phyloP scores from a whole-genome alignment of 35 echinoderm and acorn worm genomes.

The Diadema setosum region DNA sequence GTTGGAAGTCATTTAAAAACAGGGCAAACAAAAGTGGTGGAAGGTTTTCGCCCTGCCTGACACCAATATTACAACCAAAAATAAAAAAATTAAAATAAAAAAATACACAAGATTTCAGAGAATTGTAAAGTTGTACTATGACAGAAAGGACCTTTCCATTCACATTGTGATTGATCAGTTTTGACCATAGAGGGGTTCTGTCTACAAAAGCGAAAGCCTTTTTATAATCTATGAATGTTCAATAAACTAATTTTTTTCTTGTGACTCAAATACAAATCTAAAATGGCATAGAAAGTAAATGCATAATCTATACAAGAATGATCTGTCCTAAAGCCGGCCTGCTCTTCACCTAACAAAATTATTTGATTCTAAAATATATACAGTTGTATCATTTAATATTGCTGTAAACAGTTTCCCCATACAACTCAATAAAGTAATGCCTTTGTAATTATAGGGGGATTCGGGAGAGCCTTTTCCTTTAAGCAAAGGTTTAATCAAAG shows the following conservation, averaged over 20 bases:
- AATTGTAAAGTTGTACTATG: constrained; percentile 47
- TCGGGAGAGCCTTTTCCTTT: neutral
- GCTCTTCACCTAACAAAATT: neutral
- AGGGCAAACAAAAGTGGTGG: neutral
- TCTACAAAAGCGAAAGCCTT: constrained; percentile 60
- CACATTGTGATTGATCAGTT: constrained; percentile 35
- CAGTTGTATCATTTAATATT: neutral
- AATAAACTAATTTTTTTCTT: neutral
- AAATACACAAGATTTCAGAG: constrained; percentile 58
- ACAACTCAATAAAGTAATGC: neutral
- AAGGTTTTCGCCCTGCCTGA: neutral
- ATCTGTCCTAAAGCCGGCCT: neutral
- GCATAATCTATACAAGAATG: neutral
- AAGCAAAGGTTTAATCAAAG: neutral
- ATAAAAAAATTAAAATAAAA: too few species aligned
- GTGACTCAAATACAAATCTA: neutral
- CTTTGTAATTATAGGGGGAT: neutral
- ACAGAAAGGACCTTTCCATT: constrained; percentile 68
- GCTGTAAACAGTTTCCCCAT: neutral
- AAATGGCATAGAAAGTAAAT: neutral
- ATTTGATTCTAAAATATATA: neutral
- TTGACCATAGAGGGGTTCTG: constrained; percentile 41
- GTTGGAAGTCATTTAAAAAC: neutral
- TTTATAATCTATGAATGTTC: constrained; percentile 63
- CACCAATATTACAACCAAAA: neutral